phyloP scores from a whole-genome alignment of 2,113 vertebrate genomes.

The Bos indicus region DNA sequence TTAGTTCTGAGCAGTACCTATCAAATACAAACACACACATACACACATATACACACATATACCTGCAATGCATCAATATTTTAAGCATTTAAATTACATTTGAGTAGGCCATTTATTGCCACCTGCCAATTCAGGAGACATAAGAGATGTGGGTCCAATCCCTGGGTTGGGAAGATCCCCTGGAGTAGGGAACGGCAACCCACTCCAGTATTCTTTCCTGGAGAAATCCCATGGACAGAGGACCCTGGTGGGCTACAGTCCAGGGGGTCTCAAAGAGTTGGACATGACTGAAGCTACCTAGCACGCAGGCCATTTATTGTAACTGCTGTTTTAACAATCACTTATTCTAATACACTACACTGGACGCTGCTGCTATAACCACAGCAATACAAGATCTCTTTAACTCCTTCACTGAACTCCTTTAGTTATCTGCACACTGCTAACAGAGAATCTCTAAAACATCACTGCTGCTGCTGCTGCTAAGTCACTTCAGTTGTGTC shows the following conservation, averaged over 20 bases:
- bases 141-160: background rate
- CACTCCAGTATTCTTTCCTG: background rate
- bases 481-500: too few relatives aligned
- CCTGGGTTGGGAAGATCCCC: background rate
- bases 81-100: background rate
- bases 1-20: background rate
- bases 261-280: background rate
- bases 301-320: background rate
- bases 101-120: background rate
- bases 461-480: background rate
- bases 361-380: background rate
- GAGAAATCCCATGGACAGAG: background rate
- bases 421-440: background rate
- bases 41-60: background rate
- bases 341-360: background rate
- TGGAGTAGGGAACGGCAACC: background rate
- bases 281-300: background rate
- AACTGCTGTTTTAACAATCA: background rate
- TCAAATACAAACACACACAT: background rate
- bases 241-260: background rate
- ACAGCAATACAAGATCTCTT: background rate
- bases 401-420: background rate
- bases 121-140: background rate
- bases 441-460: constrained; percentile 44
- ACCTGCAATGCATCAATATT: background rate